Conservation (phyloP, 2,888 invertebrate genomes). For the Rhopalosiphum nymphaeae region DNA sequence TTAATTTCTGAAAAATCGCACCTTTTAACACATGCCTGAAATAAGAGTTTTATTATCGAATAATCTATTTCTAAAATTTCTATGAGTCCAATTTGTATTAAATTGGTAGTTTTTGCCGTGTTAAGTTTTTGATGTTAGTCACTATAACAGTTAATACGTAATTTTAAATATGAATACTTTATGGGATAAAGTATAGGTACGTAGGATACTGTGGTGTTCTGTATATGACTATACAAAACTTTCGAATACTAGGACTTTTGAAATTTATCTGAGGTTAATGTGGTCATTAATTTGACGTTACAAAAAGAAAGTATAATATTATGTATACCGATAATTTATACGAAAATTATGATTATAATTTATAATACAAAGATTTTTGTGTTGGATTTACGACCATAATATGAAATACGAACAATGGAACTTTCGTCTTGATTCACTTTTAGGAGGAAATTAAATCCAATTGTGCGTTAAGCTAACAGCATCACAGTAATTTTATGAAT, state of each 20-base stretch:
- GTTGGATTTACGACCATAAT: background rate
- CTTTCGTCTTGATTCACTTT: background rate
- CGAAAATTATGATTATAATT: background rate
- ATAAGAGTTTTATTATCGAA: background rate
- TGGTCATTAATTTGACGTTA: background rate
- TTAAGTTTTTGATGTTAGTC: background rate
- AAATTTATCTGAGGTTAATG: background rate
- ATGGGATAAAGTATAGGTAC: background rate
- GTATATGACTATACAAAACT: no score
- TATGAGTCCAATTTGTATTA: background rate
- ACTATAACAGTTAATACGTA: background rate
- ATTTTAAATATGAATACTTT: background rate
- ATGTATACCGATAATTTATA: background rate
- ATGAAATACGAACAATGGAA: background rate
- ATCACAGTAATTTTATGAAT: constrained; percentile 1
- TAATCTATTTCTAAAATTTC: background rate
- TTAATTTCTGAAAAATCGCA: background rate
- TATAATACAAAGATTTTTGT: background rate
- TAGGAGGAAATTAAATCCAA: background rate
- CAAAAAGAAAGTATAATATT: background rate
- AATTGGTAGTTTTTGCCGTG: background rate
- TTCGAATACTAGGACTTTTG: background rate
- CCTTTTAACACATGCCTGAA: background rate
- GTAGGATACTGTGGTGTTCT: no score
- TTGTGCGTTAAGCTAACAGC: background rate